A percentile compares a stretch with the other conserved stretches of the same genome.
phyloP scores from a whole-genome alignment of 1,140 invertebrate genomes.

The Temnothorax nylanderi region DNA sequence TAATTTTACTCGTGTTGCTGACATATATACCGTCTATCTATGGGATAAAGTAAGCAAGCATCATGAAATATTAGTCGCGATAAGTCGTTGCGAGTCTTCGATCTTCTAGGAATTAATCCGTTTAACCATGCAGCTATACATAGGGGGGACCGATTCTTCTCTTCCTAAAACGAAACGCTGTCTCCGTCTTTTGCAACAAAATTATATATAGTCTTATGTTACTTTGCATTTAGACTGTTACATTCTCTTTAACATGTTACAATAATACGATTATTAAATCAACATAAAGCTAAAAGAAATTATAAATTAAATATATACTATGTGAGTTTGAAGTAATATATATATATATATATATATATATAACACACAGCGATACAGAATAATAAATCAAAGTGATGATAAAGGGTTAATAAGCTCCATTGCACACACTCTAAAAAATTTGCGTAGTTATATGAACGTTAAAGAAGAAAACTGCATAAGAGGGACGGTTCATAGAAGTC shows the following conservation, averaged over 20 bases:
- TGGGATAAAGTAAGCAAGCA: not conserved
- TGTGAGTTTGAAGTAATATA: not conserved
- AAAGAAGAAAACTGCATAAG: not conserved
- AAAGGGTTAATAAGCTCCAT: not conserved
- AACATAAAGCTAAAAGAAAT: not conserved
- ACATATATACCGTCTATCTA: conserved; percentile 1
- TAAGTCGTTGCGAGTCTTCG: conserved; percentile 10
- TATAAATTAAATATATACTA: not conserved
- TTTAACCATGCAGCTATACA: not conserved
- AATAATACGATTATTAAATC: not conserved
- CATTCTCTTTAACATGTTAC: too few species aligned
- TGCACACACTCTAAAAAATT: not conserved
- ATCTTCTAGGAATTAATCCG: conserved; percentile 9
- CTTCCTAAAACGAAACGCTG: not conserved
- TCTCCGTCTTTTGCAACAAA: not conserved
- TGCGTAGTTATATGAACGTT: not conserved
- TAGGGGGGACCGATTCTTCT: not conserved
- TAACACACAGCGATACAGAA: not conserved
- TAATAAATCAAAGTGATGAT: not conserved
- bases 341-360: too few species aligned
- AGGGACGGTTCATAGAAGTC: not conserved
- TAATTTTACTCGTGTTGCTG: conserved; percentile 27
- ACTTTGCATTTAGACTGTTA: not conserved
- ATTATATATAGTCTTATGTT: not conserved
- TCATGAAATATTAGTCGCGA: conserved; percentile 25